Base-by-base conservation (phyloP, 2,888 invertebrate species). In the Rhyacophila evoluta region DNA sequence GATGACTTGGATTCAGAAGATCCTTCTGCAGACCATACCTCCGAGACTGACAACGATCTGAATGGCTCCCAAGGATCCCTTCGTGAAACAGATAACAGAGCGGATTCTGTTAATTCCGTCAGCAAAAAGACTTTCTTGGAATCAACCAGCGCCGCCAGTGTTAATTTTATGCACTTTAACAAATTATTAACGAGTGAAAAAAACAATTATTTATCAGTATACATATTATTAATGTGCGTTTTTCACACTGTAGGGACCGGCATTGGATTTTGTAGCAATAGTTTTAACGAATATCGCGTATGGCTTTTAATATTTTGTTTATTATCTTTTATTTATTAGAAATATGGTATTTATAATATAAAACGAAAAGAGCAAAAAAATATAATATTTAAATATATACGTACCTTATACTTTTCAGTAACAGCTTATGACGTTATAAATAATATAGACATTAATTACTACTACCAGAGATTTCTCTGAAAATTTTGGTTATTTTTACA, bases 31-130 rank as follows among this genome's bases (percentile, higher is more conserved):
- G 83, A 83, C 12, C 82, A 82, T 25, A 77, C 67, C 36, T 72
- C 80, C 27, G 89, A 89, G 80, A 89, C 89, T 83, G 88, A 88
- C 79, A 89, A 90, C 81, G 89, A 89, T 81, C 89, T 89, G 82
- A 89, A 92, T 83, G 91, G 93, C 78, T 92, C 92, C 84, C 93
- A 93, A 84, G 93, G 93, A 68, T 91, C 93, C 1, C 87, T 93
- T 37, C 89, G 92, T 81, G 93, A 93, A 87, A 89, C 92, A 75
- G 91, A 89, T 82, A 87, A 92, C 82, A 82, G 87, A 74, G 75
- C 84, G 84, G 78, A 84, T 85, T 25, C 83, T 82, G 74, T 75
- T 4, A 81, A 82, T 67, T 74, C 82, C 8, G 73, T 79, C 68
- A 85, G 87, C 10, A 89, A 89, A 83, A 89, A 89, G 83, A 87